A percentile compares a stretch with the other conserved stretches of the same genome.
phyloP scores from a whole-genome alignment of 2,797 vertebrate species.

The Neoniphon sammara region DNA sequence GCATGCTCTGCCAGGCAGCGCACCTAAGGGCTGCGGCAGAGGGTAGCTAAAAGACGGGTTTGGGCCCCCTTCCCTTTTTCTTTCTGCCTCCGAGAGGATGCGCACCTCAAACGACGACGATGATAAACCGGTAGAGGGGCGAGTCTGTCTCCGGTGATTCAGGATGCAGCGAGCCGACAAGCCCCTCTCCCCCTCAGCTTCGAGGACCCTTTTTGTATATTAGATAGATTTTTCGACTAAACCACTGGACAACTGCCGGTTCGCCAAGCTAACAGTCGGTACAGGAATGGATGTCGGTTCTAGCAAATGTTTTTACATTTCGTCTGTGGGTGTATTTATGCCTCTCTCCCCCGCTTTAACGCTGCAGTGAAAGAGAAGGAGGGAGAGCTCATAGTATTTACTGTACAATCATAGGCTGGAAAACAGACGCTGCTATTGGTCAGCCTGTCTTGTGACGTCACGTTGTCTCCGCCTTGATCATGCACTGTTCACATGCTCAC shows the following conservation, averaged over 20 bases:
- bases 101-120: slow-evolving; percentile 52
- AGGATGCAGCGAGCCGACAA: slow-evolving; percentile 66
- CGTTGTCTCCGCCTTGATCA: slow-evolving; percentile 69
- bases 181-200: slow-evolving; percentile 6
- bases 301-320: slow-evolving; percentile 45
- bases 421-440: slow-evolving; percentile 75
- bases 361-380: slow-evolving; percentile 53
- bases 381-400: slow-evolving; percentile 76
- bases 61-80: slow-evolving; percentile 27
- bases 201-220: too few relatives aligned
- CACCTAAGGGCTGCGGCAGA: slow-evolving; percentile 66
- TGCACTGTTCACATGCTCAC: slow-evolving; percentile 80
- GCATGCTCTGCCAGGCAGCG: slow-evolving; percentile 82
- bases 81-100: slow-evolving; percentile 42
- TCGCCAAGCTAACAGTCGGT: neutral
- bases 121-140: slow-evolving; percentile 36
- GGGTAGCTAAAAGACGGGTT: slow-evolving; percentile 39
- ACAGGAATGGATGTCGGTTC: neutral
- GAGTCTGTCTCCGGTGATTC: slow-evolving; percentile 66
- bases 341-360: slow-evolving; percentile 55
- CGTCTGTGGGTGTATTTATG: slow-evolving; percentile 29
- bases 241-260: neutral
- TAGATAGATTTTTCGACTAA: slow-evolving; percentile 5
- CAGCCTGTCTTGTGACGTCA: slow-evolving; percentile 39
- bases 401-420: slow-evolving; percentile 74